Conservation (phyloP, 2,888 invertebrate genomes). For the Rhagium mordax region DNA sequence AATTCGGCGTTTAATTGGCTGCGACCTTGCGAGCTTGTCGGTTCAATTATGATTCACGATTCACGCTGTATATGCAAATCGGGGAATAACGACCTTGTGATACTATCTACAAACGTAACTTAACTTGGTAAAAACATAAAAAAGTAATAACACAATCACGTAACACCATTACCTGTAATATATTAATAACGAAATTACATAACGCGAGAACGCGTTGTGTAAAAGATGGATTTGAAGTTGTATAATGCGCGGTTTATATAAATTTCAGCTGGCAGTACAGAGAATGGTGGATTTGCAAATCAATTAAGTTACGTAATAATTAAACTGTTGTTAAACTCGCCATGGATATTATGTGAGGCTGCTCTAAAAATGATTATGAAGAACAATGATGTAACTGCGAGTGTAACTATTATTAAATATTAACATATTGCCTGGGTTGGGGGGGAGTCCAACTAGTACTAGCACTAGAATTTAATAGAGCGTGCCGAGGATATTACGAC, state of each 20-base stretch:
- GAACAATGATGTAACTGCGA: conserved; percentile 55
- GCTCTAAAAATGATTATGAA: conserved; percentile 43
- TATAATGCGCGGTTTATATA: conserved; percentile 42
- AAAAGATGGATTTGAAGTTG: conserved; percentile 44
- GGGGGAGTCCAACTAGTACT: too few relatives aligned
- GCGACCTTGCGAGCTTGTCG: not conserved
- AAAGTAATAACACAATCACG: conserved; percentile 29
- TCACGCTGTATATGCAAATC: not conserved
- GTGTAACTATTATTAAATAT: too few relatives aligned
- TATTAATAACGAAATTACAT: conserved; percentile 38
- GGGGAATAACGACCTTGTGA: conserved; percentile 26
- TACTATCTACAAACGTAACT: conserved; percentile 26
- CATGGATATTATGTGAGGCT: conserved; percentile 37
- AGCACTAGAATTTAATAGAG: conserved; percentile 56
- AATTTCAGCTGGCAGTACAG: conserved; percentile 37
- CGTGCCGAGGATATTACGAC: conserved; percentile 55
- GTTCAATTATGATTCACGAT: not conserved
- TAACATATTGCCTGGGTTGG: too few relatives aligned
- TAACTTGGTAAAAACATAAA: conserved; percentile 12
- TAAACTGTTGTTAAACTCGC: conserved; percentile 39
- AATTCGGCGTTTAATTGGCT: not conserved
- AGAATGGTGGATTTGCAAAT: conserved; percentile 39
- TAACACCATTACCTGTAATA: conserved; percentile 34
- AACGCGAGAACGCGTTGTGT: conserved; percentile 34
- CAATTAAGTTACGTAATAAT: conserved; percentile 41